These are phyloP conservation scores for Lottia scabra DNA, from an alignment of 2,888 invertebrate species.

Conservation along the genomic window DNA sequence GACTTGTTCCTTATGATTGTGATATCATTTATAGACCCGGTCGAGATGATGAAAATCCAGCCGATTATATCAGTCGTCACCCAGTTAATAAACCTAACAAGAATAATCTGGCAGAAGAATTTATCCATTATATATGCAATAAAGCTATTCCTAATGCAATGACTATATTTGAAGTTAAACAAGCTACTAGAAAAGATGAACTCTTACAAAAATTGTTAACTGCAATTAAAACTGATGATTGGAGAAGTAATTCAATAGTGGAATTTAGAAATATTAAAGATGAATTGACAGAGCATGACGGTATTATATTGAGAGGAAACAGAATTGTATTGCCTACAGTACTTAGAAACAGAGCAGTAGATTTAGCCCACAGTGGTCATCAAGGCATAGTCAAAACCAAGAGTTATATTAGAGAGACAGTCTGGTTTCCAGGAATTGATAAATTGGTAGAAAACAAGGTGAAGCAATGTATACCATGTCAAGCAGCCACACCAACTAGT, in stretches of 20 bases:
- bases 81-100: slow-evolving; percentile 21
- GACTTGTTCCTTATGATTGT: slow-evolving; percentile 31
- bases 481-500: too few species aligned
- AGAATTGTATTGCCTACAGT: slow-evolving; percentile 36
- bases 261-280: slow-evolving; percentile 20
- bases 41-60: slow-evolving; percentile 35
- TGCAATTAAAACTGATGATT: slow-evolving; percentile 25
- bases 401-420: slow-evolving; percentile 20
- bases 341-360: too few species aligned
- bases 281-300: slow-evolving; percentile 17
- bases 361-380: neutral
- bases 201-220: too few species aligned
- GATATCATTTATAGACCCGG: slow-evolving; percentile 35
- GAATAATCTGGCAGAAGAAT: slow-evolving; percentile 31
- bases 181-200: slow-evolving; percentile 18
- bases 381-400: neutral
- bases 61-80: slow-evolving; percentile 40
- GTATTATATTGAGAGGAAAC: slow-evolving; percentile 22
- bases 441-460: slow-evolving; percentile 22
- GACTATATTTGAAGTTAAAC: slow-evolving; percentile 27
- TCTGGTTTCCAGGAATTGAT: slow-evolving; percentile 26
- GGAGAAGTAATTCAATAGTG: slow-evolving; percentile 12
- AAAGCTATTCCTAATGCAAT: slow-evolving; percentile 34
- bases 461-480: slow-evolving; percentile 27
- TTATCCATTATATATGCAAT: slow-evolving; percentile 22